Conservation (phyloP, 2,888 invertebrate species). For the Tetanocera ferruginea region DNA sequence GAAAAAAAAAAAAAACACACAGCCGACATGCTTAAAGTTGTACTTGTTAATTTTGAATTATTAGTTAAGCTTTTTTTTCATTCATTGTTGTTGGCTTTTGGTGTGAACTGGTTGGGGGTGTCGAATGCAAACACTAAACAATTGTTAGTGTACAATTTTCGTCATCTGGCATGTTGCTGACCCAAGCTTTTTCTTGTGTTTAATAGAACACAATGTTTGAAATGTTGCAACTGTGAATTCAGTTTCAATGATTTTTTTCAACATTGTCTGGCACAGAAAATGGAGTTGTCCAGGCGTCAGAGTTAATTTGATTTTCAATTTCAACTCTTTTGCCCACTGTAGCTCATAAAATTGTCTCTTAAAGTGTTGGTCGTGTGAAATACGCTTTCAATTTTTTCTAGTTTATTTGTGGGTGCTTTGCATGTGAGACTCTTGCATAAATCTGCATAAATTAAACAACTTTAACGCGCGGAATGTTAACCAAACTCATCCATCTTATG, state of each 20-base stretch:
- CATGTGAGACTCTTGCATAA: no score
- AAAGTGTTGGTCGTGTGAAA: no score
- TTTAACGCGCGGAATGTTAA: no score
- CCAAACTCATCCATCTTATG: neutral
- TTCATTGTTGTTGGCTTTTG: neutral
- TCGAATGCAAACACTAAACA: neutral
- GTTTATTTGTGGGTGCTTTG: no score
- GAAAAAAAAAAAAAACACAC: no score
- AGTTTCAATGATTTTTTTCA: neutral
- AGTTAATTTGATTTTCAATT: no score
- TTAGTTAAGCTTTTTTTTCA: neutral
- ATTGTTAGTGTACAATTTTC: neutral
- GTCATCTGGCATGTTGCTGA: neutral
- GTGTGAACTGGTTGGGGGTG: neutral
- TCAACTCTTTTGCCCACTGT: no score
- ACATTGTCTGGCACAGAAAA: neutral
- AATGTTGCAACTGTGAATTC: neutral
- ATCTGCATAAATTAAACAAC: no score
- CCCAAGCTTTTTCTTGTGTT: neutral
- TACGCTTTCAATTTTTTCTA: no score
- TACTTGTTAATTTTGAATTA: conserved; percentile 1
- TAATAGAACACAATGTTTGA: neutral
- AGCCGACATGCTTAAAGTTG: no score
- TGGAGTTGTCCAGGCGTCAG: no score
- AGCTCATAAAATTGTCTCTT: no score